These are phyloP conservation scores for Salvator merianae DNA, from an alignment of 2,113 vertebrate species.

Conservation along the genomic window DNA sequence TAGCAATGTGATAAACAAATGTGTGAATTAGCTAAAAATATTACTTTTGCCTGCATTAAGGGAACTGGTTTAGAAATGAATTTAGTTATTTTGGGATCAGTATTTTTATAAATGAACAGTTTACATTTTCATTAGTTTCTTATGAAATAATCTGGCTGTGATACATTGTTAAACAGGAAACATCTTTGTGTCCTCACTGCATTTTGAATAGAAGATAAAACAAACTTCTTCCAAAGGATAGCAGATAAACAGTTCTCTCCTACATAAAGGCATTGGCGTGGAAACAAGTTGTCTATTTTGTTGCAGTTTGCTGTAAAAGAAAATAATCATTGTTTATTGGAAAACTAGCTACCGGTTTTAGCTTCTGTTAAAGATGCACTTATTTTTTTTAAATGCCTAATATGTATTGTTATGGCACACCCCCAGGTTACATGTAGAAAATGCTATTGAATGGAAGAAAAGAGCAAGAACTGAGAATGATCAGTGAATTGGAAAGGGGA, in stretches of 20 bases:
- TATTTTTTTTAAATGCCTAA: background rate
- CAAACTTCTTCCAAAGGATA: constrained; percentile 58
- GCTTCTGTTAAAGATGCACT: background rate
- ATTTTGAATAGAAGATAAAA: constrained; percentile 56
- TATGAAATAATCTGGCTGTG: constrained; percentile 53
- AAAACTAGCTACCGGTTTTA: background rate
- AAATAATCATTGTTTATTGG: constrained; percentile 1
- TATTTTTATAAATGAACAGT: background rate
- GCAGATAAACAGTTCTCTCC: constrained; percentile 54
- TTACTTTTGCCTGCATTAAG: background rate
- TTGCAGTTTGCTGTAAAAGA: constrained; percentile 34
- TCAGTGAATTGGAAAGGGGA: background rate
- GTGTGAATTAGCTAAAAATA: background rate
- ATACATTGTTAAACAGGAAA: constrained; percentile 64
- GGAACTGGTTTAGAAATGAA: background rate
- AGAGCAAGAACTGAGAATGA: background rate
- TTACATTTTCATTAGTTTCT: background rate
- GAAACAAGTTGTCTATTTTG: constrained; percentile 21
- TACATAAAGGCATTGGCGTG: constrained; percentile 26
- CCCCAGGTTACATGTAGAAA: background rate
- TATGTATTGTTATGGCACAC: background rate
- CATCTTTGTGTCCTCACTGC: constrained; percentile 59
- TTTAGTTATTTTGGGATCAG: background rate
- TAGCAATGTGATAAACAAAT: background rate
- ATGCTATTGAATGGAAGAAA: background rate